Evolutionary conservation across 2,888 invertebrate genomes (phyloP), one percentile per base, ranked within the genome.

Genomic region (Hololepta plana): DNA sequence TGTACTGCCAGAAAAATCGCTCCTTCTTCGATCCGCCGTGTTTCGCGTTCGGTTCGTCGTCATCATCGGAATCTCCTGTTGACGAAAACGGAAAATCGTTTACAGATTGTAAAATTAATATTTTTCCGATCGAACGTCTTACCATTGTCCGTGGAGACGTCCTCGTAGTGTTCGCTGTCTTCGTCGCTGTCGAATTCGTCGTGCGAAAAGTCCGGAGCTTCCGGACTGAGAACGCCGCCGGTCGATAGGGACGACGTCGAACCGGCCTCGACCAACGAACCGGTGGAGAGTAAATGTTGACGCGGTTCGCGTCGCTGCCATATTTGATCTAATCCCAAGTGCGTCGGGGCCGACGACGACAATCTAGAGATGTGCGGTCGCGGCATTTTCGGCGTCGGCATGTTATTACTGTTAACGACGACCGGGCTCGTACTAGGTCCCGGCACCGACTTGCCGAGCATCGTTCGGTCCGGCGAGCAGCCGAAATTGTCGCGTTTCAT

Each of bases 1-100:
- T 96, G 54, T 96, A 96, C 53, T 95, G 95, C 95, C 96, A 96
- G 53, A 96, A 95, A 56, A 67, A 93, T 33, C 77, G 67, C 46
- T 88, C 87, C 40, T 75, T 81, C 51, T 81, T 84, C 26, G 41
- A 42, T 20, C 9, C 12, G 27, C 38, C 36, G 15, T 32, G 29
- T 8, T 37, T 33, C n/a, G 34, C 16, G 26, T 50, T 66, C 31
- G 62, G 53, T 17, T 60, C 57, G 32, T 72, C 72, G 38, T 72
- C 63, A 26, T 57, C 69, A 45, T 71, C 72, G 9, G 72, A 71
- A 44, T 74, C 73, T 66, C 50, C 37, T 35, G 21, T 10, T 6
- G 6, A 17, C 17, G n/a, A 17, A 7, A 17, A 7, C 17, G n/a
- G n/a, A 7, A 17, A 7, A n/a, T n/a, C n/a, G n/a, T n/a, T n/a